These are phyloP conservation scores for Aeoliscus strigatus DNA, from an alignment of 2,797 vertebrate genomes.

Conservation along the genomic window DNA sequence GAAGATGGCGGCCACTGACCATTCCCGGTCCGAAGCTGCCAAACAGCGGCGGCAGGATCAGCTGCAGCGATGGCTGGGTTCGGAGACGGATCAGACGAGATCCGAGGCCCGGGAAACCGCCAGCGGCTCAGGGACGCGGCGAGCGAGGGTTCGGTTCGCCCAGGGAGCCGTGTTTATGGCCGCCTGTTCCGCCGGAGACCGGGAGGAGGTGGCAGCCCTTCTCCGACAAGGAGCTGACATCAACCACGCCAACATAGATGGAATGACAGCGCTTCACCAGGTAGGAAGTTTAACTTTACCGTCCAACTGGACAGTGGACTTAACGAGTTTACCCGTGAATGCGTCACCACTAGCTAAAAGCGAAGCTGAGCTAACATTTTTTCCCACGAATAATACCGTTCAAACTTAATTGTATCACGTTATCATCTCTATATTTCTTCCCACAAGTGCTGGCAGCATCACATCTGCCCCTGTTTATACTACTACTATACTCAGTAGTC, in stretches of 20 bases:
- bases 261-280: slow-evolving; percentile 83
- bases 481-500: too few relatives aligned
- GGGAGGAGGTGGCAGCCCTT: slow-evolving; percentile 79
- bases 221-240: slow-evolving; percentile 81
- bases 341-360: too few relatives aligned
- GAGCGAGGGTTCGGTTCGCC: slow-evolving; percentile 77
- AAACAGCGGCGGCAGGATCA: slow-evolving; percentile 82
- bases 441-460: background rate
- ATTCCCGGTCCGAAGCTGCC: slow-evolving; percentile 83
- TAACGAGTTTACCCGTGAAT: too few relatives aligned
- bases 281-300: slow-evolving; percentile 45
- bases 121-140: slow-evolving; percentile 52
- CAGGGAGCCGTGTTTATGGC: slow-evolving; percentile 86
- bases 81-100: slow-evolving; percentile 75
- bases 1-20: slow-evolving; percentile 86
- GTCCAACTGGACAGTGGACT: background rate
- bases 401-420: slow-evolving; percentile 1
- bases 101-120: slow-evolving; percentile 46
- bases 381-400: background rate
- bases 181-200: slow-evolving; percentile 83
- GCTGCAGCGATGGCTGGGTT: slow-evolving; percentile 79
- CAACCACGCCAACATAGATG: slow-evolving; percentile 84
- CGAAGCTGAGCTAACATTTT: too few relatives aligned
- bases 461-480: slow-evolving; percentile 15
- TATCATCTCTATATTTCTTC: background rate